phyloP scores from a whole-genome alignment of 2,113 vertebrate genomes.

The Phyllostomus discolor region DNA sequence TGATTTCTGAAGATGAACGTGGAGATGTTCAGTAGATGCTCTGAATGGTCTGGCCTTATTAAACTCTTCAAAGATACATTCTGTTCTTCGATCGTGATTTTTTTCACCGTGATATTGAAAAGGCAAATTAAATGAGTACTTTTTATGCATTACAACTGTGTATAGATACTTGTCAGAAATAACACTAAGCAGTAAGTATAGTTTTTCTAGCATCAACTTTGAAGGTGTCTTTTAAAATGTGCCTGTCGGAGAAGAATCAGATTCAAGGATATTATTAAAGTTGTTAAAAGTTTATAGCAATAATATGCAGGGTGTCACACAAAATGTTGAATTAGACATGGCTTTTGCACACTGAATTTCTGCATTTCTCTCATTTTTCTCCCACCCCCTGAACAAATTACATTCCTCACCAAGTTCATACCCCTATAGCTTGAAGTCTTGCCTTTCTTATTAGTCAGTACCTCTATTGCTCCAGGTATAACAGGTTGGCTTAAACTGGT shows the following conservation, averaged over 20 bases:
- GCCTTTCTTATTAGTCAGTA: not conserved
- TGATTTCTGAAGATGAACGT: not conserved
- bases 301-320: conserved; percentile 16
- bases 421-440: not conserved
- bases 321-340: conserved; percentile 56
- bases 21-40: not conserved
- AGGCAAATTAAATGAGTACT: conserved; percentile 42
- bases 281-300: conserved; percentile 54
- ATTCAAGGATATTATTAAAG: conserved; percentile 68
- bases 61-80: not conserved
- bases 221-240: conserved; percentile 55
- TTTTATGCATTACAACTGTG: conserved; percentile 31
- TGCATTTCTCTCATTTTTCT: conserved; percentile 25
- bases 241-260: conserved; percentile 31
- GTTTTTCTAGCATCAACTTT: conserved; percentile 49
- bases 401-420: not conserved
- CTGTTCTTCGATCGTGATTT: not conserved
- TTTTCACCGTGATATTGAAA: conserved; percentile 40
- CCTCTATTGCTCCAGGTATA: not conserved
- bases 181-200: conserved; percentile 22
- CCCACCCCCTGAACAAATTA: conserved; percentile 18
- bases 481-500: not conserved
- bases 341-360: conserved; percentile 24
- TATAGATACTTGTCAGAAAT: conserved; percentile 52
- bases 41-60: not conserved